A percentile compares a stretch with the other conserved stretches of the same genome.
Evolutionary conservation across 2,113 vertebrate genomes (phyloP).

Genomic region (Zingel zingel): DNA sequence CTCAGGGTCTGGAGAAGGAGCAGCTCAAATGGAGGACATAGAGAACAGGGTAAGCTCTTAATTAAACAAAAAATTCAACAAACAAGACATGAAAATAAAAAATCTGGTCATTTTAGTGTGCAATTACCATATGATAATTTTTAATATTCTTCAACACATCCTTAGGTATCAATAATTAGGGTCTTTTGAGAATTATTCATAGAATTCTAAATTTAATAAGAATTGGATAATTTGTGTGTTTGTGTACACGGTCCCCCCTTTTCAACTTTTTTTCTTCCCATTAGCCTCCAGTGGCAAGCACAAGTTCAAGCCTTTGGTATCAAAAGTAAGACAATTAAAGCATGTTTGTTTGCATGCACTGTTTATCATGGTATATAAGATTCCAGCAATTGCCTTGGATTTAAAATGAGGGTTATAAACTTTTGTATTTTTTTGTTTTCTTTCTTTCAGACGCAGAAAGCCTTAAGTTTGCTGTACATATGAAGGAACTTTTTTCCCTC

Average conservation of each 20-base stretch:
- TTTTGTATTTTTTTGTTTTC: neutral
- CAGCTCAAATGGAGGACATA: slow-evolving; percentile 85
- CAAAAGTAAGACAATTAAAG: slow-evolving; percentile 89
- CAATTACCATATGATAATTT: neutral
- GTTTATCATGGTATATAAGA: neutral
- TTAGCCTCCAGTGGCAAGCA: slow-evolving; percentile 75
- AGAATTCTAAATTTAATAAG: neutral
- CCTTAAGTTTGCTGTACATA: slow-evolving; percentile 75
- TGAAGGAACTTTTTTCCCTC: slow-evolving; percentile 12
- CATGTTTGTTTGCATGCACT: neutral
- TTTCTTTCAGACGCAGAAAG: slow-evolving; percentile 88
- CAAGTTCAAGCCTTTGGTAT: slow-evolving; percentile 79
- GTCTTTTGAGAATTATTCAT: neutral
- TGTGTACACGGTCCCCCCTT: slow-evolving; percentile 5
- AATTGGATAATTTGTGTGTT: neutral
- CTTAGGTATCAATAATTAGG: neutral
- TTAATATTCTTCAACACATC: neutral
- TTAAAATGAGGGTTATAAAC: neutral
- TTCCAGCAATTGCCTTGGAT: neutral
- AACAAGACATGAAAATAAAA: neutral
- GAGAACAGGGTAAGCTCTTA: slow-evolving; percentile 90
- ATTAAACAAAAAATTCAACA: neutral
- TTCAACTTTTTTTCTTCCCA: slow-evolving; percentile 57
- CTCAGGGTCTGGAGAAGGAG: slow-evolving; percentile 82
- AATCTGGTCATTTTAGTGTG: neutral